Conservation (phyloP, 2,113 vertebrate species). For the Furnarius figulus region DNA sequence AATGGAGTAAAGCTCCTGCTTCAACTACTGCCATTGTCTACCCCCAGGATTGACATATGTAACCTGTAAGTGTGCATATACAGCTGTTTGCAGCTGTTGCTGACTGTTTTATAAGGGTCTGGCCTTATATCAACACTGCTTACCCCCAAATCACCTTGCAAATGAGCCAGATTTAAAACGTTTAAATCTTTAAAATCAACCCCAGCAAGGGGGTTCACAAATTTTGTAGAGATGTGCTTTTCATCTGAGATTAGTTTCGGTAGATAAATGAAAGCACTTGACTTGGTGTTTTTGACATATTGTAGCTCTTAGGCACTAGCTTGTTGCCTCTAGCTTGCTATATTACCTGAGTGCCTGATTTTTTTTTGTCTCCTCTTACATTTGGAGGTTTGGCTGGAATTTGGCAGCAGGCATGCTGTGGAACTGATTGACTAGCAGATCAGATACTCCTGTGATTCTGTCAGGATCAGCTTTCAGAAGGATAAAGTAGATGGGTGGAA, state of each 20-base stretch:
- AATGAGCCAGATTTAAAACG: background rate
- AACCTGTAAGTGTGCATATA: conserved; percentile 83
- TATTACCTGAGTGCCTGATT: background rate
- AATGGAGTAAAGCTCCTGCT: conserved; percentile 90
- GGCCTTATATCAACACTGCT: background rate
- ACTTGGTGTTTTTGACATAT: background rate
- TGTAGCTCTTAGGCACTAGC: background rate
- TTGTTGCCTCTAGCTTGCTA: background rate
- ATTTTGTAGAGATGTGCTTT: background rate
- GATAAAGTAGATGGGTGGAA: background rate
- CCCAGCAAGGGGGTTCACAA: background rate
- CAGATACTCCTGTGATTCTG: background rate
- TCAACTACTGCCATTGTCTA: conserved; percentile 87
- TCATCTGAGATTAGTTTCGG: background rate
- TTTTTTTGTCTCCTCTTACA: background rate
- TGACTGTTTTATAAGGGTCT: background rate
- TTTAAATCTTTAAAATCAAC: background rate
- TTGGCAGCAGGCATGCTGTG: background rate
- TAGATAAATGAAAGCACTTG: background rate
- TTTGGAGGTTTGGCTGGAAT: background rate
- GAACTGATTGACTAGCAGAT: background rate
- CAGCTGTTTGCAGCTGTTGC: background rate
- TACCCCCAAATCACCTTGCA: background rate
- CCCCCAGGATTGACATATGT: conserved; percentile 81
- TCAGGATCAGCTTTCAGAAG: background rate